Percentiles rank a stretch among this genome's conserved stretches.
phyloP scores from a whole-genome alignment of 2,888 invertebrate species.

The Protonemura montana region DNA sequence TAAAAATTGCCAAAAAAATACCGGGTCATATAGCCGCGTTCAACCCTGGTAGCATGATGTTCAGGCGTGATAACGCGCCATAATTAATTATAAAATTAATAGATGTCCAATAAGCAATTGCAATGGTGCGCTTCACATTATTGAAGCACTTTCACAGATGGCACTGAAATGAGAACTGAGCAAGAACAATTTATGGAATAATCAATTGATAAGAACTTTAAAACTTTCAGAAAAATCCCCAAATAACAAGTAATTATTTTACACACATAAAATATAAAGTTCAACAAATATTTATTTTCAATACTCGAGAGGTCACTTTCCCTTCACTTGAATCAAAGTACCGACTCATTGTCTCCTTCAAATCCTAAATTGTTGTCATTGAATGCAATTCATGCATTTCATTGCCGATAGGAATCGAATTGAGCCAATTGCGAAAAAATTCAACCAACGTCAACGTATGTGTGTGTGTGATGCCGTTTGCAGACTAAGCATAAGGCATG shows the following conservation, averaged over 20 bases:
- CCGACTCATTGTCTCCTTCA: too few species aligned
- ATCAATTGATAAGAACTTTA: background rate
- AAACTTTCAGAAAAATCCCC: background rate
- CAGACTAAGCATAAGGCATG: background rate
- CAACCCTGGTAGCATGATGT: background rate
- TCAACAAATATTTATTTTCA: too few species aligned
- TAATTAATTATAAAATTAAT: conserved; percentile 25
- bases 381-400: too few species aligned
- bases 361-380: too few species aligned
- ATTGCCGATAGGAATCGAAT: background rate
- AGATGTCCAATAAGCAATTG: conserved; percentile 19
- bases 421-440: conserved; percentile 10
- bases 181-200: background rate
- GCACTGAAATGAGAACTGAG: background rate
- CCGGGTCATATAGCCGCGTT: too few species aligned
- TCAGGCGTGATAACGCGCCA: background rate
- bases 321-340: too few species aligned
- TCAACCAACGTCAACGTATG: background rate
- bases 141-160: background rate
- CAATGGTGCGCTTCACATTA: background rate
- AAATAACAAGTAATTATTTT: too few species aligned
- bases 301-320: too few species aligned
- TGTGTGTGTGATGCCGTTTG: background rate
- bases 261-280: too few species aligned
- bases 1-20: conserved; percentile 1